A percentile compares a stretch with the other conserved stretches of the same genome.
These are phyloP conservation scores for Ferdinandea cuprea DNA, from an alignment of 2,888 invertebrate genomes.

Conservation along the genomic window DNA sequence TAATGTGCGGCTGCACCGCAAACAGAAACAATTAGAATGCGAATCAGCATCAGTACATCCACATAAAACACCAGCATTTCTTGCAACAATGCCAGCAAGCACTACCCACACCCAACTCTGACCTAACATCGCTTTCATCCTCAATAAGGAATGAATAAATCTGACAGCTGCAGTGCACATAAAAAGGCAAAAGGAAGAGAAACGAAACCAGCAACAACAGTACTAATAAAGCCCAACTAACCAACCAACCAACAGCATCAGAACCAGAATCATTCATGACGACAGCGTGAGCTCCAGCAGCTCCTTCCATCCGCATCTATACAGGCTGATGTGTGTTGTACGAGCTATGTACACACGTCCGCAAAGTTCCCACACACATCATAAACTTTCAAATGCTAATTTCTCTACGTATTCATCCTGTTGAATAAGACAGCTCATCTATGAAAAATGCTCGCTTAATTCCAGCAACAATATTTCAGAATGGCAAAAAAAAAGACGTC, in stretches of 20 bases:
- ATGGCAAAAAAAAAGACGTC: slow-evolving; percentile 25
- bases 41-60: slow-evolving; percentile 46
- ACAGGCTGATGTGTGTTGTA: slow-evolving; percentile 25
- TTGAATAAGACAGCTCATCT: slow-evolving; percentile 67
- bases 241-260: slow-evolving; percentile 45
- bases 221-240: slow-evolving; percentile 56
- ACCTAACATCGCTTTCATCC: slow-evolving; percentile 12
- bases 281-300: background rate
- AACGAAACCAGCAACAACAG: slow-evolving; percentile 44
- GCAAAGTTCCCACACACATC: slow-evolving; percentile 62
- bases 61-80: slow-evolving; percentile 44
- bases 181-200: slow-evolving; percentile 31
- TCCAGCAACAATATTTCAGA: slow-evolving; percentile 13
- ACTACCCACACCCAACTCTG: slow-evolving; percentile 4
- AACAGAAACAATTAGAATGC: slow-evolving; percentile 62
- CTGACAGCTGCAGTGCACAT: slow-evolving; percentile 64
- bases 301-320: slow-evolving; percentile 1
- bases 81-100: slow-evolving; percentile 23
- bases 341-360: slow-evolving; percentile 56
- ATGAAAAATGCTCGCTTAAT: slow-evolving; percentile 58
- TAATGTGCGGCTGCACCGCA: slow-evolving; percentile 58
- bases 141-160: slow-evolving; percentile 53
- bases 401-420: slow-evolving; percentile 69
- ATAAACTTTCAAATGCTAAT: slow-evolving; percentile 71
- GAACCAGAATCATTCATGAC: slow-evolving; percentile 33